Evolutionary conservation across 92 coral and sea anemone species (phyloP), one percentile per base, ranked within the genome.

Genomic region (Paramuricea clavata): DNA sequence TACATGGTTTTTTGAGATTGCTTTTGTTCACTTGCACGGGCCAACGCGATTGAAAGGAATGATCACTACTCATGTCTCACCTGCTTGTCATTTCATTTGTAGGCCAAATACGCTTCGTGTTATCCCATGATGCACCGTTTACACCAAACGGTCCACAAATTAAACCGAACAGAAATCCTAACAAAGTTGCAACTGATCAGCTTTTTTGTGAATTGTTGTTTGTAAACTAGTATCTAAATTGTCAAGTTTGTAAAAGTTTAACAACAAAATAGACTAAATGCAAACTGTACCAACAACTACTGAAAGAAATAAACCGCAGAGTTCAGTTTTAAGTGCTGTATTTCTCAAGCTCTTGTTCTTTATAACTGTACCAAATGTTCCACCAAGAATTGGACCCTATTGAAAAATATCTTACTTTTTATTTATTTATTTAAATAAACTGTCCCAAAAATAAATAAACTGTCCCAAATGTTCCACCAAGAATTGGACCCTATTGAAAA

Each of bases 371-470:
- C 84, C 84, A 79, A 79, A 79, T 19, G 84, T 79, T 36, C 54
- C 84, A 15, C 84, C 84, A 36, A 79, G 73, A 28, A 79, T 59
- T 21, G 84, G 84, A 0, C 84, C 84, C 84, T 79, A 54, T 54
- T 10, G 1, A 0, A 0, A 13, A 5, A 39, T 4, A 4, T 39
- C 4, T 39, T 10, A 39, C 44, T 4, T 39, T 39, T 39, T n/a
- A n/a, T n/a, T n/a, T n/a, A n/a, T n/a, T n/a, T n/a, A n/a, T n/a
- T n/a, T n/a, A n/a, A n/a, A n/a, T n/a, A n/a, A n/a, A n/a, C n/a
- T n/a, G n/a, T n/a, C n/a, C n/a, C n/a, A n/a, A n/a, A n/a, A n/a
- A n/a, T n/a, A n/a, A n/a, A n/a, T n/a, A n/a, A n/a, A n/a, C n/a
- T n/a, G n/a, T n/a, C n/a, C n/a, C n/a, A n/a, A n/a, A 79, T 19